Base-by-base conservation (phyloP, 1,140 invertebrate species). In the Drosophila asahinai region DNA sequence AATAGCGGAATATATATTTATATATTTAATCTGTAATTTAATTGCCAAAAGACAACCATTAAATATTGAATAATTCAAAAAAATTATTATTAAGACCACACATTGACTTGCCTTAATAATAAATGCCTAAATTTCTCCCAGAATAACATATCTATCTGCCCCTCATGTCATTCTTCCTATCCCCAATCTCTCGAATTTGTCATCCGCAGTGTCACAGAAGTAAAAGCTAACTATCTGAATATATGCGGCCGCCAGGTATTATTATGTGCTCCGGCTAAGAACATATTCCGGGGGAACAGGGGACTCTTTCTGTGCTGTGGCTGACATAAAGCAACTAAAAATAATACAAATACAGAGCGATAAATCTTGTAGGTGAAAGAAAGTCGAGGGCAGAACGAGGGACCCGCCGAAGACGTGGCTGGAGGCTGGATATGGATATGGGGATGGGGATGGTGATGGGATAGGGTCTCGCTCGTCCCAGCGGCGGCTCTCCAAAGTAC, bases 351-450 rank as follows among this genome's bases (percentile, higher is more conserved):
- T 92, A 83, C 82, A 86, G 73, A 74, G 91, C 78, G 65, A 92
- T 91, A 91, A 92, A 91, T 92, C 86, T 84, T 87, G 83, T 83
- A 87, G 87, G 91, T 92, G 83, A 92, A 91, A 92, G 86, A 87
- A 81, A 87, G 81, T 63, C 72, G 59, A 17, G 22, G 40, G 40
- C 48, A 33, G 43, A 25, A 42, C 60, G 59, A 77, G 22, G 67
- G 47, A 22, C 15, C 30, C 17, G 52, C 17, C 52, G 64, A 63
- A 72, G 58, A 72, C 45, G 17, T 72, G 63, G 59, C 43, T 51
- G 54, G 81, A 63, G 73, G 80, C 71, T 64, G 43, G 55, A 58
- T 25, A 58, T 52, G 30, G 47, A 66, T 19, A 61, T 48, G 49
- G 54, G 42, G 25, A 63, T 62, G 38, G 27, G 30, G 25, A 63